These are phyloP conservation scores for Haplochromis burtoni DNA, from an alignment of 2,113 vertebrate genomes.

Conservation along the genomic window DNA sequence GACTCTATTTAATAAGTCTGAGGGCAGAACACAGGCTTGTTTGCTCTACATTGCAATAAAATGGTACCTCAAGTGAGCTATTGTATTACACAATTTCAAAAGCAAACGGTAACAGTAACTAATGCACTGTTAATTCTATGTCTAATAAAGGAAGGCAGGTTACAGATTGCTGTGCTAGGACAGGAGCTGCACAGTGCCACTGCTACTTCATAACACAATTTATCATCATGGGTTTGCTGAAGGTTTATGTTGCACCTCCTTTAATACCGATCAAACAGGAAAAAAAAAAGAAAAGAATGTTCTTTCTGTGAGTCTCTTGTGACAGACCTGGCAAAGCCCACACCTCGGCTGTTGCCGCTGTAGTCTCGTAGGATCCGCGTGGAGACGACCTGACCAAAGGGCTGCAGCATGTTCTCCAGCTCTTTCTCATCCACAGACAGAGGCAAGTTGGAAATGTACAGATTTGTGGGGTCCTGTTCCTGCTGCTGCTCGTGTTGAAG, in stretches of 20 bases:
- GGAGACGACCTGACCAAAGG: constrained; percentile 89
- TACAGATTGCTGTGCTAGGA: not conserved
- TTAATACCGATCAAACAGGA: not conserved
- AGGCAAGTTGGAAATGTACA: constrained; percentile 98
- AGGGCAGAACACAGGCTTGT: not conserved
- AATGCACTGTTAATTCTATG: not conserved
- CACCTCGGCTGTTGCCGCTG: constrained; percentile 93
- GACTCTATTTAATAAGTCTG: not conserved
- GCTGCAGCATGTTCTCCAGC: constrained; percentile 94
- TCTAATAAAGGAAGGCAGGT: not conserved
- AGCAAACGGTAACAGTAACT: not conserved
- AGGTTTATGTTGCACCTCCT: not conserved
- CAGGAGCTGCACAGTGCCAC: not conserved
- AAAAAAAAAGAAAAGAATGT: not conserved
- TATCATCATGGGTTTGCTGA: not conserved
- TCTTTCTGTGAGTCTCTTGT: not conserved
- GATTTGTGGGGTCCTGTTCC: constrained; percentile 90
- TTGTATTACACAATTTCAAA: not conserved
- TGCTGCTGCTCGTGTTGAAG: constrained; percentile 82
- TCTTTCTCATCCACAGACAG: constrained; percentile 98
- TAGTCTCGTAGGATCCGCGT: constrained; percentile 97
- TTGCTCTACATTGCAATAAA: not conserved
- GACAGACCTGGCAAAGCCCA: constrained; percentile 95
- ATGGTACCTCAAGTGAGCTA: not conserved
- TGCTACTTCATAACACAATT: not conserved